These are phyloP conservation scores for Galeopsomyia nigrocyanea DNA, from an alignment of 2,888 invertebrate genomes.

Conservation along the genomic window DNA sequence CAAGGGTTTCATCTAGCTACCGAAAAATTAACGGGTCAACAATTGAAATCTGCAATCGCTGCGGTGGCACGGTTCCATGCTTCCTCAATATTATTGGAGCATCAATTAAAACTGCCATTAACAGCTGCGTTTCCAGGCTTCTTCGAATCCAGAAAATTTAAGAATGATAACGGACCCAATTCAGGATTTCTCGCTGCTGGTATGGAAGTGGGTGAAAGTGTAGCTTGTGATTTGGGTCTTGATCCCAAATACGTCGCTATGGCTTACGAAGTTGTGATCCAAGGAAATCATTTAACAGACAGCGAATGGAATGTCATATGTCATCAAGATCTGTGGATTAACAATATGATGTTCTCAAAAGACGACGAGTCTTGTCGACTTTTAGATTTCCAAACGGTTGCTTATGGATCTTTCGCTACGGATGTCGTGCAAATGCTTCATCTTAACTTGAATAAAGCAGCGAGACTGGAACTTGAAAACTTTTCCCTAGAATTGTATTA, in stretches of 20 bases:
- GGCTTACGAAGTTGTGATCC: conserved; percentile 10
- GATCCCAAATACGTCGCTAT: background rate
- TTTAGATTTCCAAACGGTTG: conserved; percentile 30
- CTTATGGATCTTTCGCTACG: conserved; percentile 17
- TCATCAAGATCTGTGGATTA: conserved; percentile 34
- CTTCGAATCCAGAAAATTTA: conserved; percentile 1
- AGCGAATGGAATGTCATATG: conserved; percentile 17
- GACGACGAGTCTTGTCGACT: conserved; percentile 9
- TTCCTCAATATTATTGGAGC: conserved; percentile 56
- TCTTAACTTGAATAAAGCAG: background rate
- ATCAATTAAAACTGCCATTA: background rate
- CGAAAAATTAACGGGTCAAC: conserved; percentile 29
- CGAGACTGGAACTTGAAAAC: background rate
- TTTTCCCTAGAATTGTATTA: conserved; percentile 22
- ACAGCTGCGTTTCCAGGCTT: background rate
- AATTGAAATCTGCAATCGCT: conserved; percentile 52
- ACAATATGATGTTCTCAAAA: conserved; percentile 35
- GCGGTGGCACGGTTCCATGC: conserved; percentile 58
- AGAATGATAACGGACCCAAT: background rate
- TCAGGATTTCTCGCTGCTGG: conserved; percentile 23
- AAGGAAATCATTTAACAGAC: background rate
- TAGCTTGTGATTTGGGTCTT: conserved; percentile 11
- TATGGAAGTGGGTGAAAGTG: conserved; percentile 11
- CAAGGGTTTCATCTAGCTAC: background rate
- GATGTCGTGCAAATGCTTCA: conserved; percentile 26